Conservation (phyloP, 2,888 invertebrate genomes). For the Ceriagrion tenellum region DNA sequence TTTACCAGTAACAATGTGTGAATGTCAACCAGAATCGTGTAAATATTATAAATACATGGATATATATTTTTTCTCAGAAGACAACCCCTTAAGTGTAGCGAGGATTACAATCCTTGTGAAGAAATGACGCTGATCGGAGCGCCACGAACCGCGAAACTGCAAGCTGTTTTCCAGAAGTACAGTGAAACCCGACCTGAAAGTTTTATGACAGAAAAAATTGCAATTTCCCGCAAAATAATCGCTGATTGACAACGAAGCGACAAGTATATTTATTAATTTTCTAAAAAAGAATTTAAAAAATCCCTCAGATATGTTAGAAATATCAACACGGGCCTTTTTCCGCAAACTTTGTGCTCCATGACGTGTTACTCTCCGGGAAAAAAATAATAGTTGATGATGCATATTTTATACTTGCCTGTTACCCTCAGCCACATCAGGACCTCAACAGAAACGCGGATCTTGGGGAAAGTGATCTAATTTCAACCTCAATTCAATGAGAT, state of each 20-base stretch:
- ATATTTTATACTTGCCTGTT: no score
- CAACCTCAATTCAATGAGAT: no score
- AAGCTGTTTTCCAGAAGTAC: background rate
- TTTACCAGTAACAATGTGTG: background rate
- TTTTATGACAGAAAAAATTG: background rate
- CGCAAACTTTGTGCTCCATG: background rate
- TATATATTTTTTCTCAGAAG: slow-evolving; percentile 31
- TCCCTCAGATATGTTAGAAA: background rate
- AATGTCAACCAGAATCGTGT: background rate
- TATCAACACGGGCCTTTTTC: background rate
- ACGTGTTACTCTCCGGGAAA: background rate
- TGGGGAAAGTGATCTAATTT: no score
- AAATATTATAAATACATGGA: slow-evolving; percentile 14
- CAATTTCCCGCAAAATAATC: background rate
- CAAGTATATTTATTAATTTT: slow-evolving; percentile 13
- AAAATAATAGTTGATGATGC: background rate
- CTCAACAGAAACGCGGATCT: no score
- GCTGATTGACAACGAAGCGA: background rate
- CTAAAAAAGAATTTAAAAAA: background rate
- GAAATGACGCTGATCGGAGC: background rate
- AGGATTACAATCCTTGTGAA: background rate
- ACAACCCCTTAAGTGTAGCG: background rate
- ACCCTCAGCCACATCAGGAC: no score
- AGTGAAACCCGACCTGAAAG: background rate
- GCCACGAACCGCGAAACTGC: background rate